A percentile compares a stretch with the other conserved stretches of the same genome.
phyloP scores from a whole-genome alignment of 2,113 vertebrate genomes.

The Pimephales promelas region DNA sequence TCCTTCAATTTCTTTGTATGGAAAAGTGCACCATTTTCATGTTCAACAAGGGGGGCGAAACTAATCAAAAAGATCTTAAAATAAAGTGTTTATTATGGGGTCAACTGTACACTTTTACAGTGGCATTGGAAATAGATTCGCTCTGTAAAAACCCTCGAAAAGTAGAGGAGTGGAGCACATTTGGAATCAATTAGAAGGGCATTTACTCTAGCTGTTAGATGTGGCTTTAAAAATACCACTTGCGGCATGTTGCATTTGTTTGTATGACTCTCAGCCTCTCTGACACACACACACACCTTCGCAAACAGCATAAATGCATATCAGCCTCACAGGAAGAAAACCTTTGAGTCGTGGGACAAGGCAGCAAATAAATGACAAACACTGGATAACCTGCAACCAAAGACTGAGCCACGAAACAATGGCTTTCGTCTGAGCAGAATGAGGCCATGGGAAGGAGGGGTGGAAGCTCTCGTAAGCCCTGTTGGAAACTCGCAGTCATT shows the following conservation, averaged over 20 bases:
- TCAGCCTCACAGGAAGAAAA: constrained; percentile 8
- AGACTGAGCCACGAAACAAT: constrained; percentile 40
- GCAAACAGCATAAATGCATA: constrained; percentile 11
- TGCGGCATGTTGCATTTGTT: constrained; percentile 53
- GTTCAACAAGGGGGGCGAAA: too few species aligned
- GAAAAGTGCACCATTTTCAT: too few species aligned
- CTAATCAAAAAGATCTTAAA: too few species aligned
- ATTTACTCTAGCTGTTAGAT: constrained; percentile 48
- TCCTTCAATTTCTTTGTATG: too few species aligned
- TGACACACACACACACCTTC: neutral
- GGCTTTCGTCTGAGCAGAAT: constrained; percentile 45
- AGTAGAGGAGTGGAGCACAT: constrained; percentile 39
- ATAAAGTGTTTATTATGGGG: too few species aligned
- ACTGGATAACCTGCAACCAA: neutral
- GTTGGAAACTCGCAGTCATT: constrained; percentile 70
- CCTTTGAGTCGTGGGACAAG: neutral
- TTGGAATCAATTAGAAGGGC: constrained; percentile 43
- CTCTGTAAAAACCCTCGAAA: constrained; percentile 8
- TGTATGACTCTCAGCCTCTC: constrained; percentile 12
- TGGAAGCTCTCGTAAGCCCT: constrained; percentile 66
- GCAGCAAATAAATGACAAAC: neutral
- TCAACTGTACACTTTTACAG: neutral
- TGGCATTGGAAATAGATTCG: neutral
- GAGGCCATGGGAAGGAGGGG: constrained; percentile 58
- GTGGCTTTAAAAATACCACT: constrained; percentile 55